A percentile compares a stretch with the other conserved stretches of the same genome.
These are phyloP conservation scores for Acrocephalus scirpaceus DNA, from an alignment of 2,797 vertebrate species.

Conservation along the genomic window DNA sequence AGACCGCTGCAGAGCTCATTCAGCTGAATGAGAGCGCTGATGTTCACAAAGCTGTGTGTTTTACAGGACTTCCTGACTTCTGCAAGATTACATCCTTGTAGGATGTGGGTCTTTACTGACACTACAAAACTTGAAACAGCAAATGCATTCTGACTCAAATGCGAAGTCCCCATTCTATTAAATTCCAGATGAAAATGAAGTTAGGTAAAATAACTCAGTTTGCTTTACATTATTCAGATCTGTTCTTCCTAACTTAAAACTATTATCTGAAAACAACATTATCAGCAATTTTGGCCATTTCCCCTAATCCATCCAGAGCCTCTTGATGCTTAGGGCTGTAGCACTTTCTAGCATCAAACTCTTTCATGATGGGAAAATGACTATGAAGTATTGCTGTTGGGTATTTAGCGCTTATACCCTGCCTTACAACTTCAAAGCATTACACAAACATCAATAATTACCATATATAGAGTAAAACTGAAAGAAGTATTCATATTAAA, in stretches of 20 bases:
- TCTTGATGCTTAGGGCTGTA: slow-evolving; percentile 14
- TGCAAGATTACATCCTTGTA: neutral
- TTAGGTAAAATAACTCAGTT: slow-evolving; percentile 28
- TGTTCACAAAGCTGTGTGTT: neutral
- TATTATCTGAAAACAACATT: slow-evolving; percentile 15
- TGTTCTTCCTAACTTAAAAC: slow-evolving; percentile 25
- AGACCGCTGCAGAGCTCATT: slow-evolving; percentile 19
- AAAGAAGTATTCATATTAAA: neutral
- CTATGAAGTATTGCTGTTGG: slow-evolving; percentile 33
- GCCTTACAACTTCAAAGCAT: slow-evolving; percentile 52
- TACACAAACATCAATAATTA: slow-evolving; percentile 48
- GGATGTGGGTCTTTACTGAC: slow-evolving; percentile 24
- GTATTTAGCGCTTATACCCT: neutral
- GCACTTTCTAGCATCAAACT: slow-evolving; percentile 3
- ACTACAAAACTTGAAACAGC: neutral
- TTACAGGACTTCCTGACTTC: slow-evolving; percentile 39
- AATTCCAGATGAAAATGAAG: neutral
- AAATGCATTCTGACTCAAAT: slow-evolving; percentile 15
- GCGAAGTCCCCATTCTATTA: neutral
- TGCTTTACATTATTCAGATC: slow-evolving; percentile 6
- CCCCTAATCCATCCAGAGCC: slow-evolving; percentile 18
- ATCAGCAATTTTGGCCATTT: slow-evolving; percentile 20
- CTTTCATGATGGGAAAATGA: slow-evolving; percentile 35
- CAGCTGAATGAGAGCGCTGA: neutral
- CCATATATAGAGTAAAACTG: slow-evolving; percentile 33